Evolutionary conservation across 2,797 vertebrate species (phyloP), one percentile per base, ranked within the genome.

Genomic region (Peromyscus eremicus): DNA sequence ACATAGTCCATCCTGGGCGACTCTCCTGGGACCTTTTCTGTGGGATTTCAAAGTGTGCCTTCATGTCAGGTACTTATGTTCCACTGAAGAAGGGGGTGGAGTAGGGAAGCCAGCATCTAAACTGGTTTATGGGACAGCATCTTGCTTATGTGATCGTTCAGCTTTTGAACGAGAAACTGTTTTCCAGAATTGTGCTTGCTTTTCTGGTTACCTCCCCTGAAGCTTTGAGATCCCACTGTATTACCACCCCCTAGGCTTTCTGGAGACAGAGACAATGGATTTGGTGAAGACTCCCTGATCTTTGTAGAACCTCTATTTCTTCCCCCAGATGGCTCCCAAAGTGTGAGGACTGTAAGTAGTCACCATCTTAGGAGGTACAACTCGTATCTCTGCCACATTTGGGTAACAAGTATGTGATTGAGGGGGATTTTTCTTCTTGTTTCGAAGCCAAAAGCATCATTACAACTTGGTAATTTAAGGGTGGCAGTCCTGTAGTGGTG

Each of bases 401-500:
- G 95, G 96, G 70, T 96, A 97, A 98, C 92, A 98, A 98, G 98
- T 97, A 98, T 89, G 95, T 97, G 97, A 97, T 97, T 98, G 97
- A 98, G 95, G 95, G 98, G 97, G 97, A 98, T 98, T 98, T 79
- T 98, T 98, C 97, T 98, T 98, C 97, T 97, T 98, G 97, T 98
- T 98, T 98, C 88, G 94, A 98, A 98, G 96, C 96, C 96, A 98
- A 97, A 97, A 98, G 98, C 98, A 98, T 98, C 98, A 98, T 98
- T 98, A 98, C 96, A 98, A 97, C 98, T 98, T 98, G 97, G 98
- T 98, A 98, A 98, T 98, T 98, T 98, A 98, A 98, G 97, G 96
- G 68, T 98, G 97, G 94, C 97, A 98, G 97, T 96, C 98, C 97
- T 96, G 98, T 98, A 98, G 97, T 92, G 96, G 96, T 85, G 97